Evolutionary conservation across 2,113 vertebrate genomes (phyloP).

Genomic region (Chascanopsetta lugubris): DNA sequence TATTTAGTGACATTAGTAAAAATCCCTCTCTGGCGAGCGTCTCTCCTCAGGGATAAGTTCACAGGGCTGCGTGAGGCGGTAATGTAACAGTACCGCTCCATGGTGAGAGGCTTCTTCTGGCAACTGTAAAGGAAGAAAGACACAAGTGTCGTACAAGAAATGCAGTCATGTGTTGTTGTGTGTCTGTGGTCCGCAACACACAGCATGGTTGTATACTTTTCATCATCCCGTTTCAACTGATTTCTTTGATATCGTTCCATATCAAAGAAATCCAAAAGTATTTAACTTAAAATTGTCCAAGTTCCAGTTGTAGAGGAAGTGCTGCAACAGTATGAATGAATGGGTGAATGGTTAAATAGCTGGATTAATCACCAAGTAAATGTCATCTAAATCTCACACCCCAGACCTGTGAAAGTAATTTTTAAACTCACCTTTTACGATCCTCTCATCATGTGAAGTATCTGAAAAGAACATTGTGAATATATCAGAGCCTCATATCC

Average conservation of each 20-base stretch:
- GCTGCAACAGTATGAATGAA: too few relatives aligned
- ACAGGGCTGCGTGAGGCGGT: conserved; percentile 78
- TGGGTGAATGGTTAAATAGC: too few relatives aligned
- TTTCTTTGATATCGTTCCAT: conserved; percentile 8
- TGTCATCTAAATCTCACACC: too few relatives aligned
- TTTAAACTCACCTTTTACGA: neutral
- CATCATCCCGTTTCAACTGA: neutral
- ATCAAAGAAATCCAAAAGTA: too few relatives aligned
- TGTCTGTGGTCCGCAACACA: neutral
- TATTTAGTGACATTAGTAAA: conserved; percentile 81
- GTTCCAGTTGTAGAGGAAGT: too few relatives aligned
- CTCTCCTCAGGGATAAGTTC: conserved; percentile 77
- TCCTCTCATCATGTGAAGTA: neutral
- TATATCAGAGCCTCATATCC: neutral
- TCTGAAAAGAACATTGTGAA: neutral
- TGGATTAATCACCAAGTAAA: too few relatives aligned
- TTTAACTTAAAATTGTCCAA: too few relatives aligned
- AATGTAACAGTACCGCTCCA: conserved; percentile 78
- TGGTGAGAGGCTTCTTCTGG: conserved; percentile 65
- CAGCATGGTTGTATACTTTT: neutral
- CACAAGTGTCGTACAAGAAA: too few relatives aligned
- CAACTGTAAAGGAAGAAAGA: conserved; percentile 60
- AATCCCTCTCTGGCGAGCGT: conserved; percentile 76
- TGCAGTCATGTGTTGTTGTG: too few relatives aligned
- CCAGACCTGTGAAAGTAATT: too few relatives aligned